Base-by-base conservation (phyloP, 2,797 vertebrate species). In the Lates japonicus region DNA sequence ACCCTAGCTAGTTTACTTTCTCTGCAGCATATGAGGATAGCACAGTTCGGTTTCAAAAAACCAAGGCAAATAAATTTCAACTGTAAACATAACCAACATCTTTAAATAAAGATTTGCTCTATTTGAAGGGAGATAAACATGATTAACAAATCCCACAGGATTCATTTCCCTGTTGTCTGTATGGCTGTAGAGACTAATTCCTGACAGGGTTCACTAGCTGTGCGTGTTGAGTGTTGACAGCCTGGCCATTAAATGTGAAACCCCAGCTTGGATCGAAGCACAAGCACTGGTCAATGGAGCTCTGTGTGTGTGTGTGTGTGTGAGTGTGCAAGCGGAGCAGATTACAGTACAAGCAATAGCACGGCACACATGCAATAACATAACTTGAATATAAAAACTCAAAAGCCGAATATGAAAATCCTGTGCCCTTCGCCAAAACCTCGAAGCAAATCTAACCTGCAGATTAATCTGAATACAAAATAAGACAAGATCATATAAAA, bases 191-290 rank as follows among this genome's bases (percentile, higher is more conserved):
- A 68, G 52, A 49, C 74, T 22, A 1, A 2, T 13, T 62, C 74
- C 76, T 65, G 76, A 74, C 71, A 63, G 83, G 83, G 81, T 81
- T 87, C 80, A 86, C 74, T 69, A 76, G 89, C 90, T 94, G 94
- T 93, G 94, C 92, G 90, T 83, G 92, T 93, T 91, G 76, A 85
- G 67, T 83, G 90, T 66, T 82, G 91, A 95, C 93, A 94, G 94
- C 92, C n/a, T 69, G 76, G 78, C 82, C 81, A 84, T 92, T 86
- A 76, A 81, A 76, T 31, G 81, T 81, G 76, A 91, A 90, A 88
- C 84, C 85, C 81, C 37, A 48, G 74, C 63, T 78, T 31, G 13
- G 74, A 85, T 81, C 44, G 41, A 84, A 71, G 79, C 77, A 10
- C 61, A 58, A 69, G 77, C 72, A 69, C 87, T 80, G 84, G 87